phyloP scores from a whole-genome alignment of 2,113 vertebrate species.

The Craseonycteris thonglongyai region DNA sequence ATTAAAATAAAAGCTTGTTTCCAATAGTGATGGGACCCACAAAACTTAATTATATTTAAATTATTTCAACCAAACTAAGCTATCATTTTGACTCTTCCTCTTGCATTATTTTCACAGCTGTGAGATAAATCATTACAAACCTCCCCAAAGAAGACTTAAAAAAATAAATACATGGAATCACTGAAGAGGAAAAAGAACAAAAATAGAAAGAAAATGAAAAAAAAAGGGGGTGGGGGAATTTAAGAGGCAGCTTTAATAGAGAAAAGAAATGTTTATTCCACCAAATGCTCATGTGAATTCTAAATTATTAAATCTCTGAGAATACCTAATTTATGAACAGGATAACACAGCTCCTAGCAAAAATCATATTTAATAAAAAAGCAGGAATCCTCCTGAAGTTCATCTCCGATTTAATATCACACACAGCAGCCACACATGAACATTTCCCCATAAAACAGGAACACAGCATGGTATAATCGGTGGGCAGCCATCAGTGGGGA shows the following conservation, averaged over 20 bases:
- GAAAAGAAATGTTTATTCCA: slow-evolving; percentile 59
- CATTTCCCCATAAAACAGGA: neutral
- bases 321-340: slow-evolving; percentile 62
- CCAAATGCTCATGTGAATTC: slow-evolving; percentile 53
- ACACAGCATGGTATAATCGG: neutral
- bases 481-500: neutral
- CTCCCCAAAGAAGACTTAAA: neutral
- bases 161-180: slow-evolving; percentile 43
- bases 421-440: slow-evolving; percentile 37
- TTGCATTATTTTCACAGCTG: neutral
- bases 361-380: slow-evolving; percentile 65
- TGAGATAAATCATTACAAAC: neutral
- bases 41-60: neutral
- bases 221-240: neutral
- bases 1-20: slow-evolving; percentile 1
- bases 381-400: slow-evolving; percentile 63
- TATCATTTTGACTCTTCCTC: fast-evolving
- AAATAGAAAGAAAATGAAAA: neutral
- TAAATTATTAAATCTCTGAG: slow-evolving; percentile 65
- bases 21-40: neutral
- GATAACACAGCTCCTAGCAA: slow-evolving; percentile 47
- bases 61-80: slow-evolving; percentile 23
- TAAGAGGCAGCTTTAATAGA: slow-evolving; percentile 25
- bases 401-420: slow-evolving; percentile 57
- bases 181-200: neutral